These are phyloP conservation scores for Coregonus sp. DNA, from an alignment of 2,797 vertebrate genomes.

Conservation along the genomic window DNA sequence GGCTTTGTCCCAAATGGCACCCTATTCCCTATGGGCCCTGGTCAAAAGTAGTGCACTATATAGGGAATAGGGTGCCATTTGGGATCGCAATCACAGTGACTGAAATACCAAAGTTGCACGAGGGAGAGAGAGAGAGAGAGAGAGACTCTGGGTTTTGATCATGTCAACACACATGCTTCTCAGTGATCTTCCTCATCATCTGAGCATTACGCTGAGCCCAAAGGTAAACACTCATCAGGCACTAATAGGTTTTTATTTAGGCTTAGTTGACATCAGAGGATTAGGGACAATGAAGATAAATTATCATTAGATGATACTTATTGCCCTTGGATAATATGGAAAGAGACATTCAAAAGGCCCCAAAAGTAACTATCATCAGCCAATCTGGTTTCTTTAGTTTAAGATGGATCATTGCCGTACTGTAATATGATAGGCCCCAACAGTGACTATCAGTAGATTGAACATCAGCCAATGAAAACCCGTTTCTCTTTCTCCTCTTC, in stretches of 20 bases:
- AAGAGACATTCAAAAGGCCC: conserved; percentile 12
- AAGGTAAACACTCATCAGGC: conserved; percentile 64
- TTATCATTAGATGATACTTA: conserved; percentile 45
- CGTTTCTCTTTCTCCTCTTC: too few relatives aligned
- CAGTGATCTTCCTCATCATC: conserved; percentile 41
- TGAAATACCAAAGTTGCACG: neutral
- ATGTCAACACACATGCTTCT: conserved; percentile 45
- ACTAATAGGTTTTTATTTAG: conserved; percentile 64
- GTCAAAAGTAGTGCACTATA: too few relatives aligned
- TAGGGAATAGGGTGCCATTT: too few relatives aligned
- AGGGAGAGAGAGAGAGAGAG: too few relatives aligned
- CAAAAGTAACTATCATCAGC: neutral
- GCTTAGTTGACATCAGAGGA: conserved; percentile 28
- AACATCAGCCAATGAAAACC: too few relatives aligned
- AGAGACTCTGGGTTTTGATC: conserved; percentile 22
- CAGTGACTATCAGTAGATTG: too few relatives aligned
- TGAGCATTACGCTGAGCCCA: conserved; percentile 44
- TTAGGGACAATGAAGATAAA: conserved; percentile 49
- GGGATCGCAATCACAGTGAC: neutral
- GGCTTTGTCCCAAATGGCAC: too few relatives aligned
- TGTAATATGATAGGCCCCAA: too few relatives aligned
- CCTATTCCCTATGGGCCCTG: too few relatives aligned
- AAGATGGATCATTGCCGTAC: too few relatives aligned
- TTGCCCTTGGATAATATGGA: conserved; percentile 25
- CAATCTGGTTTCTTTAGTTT: too few relatives aligned